Conservation (phyloP, 2,113 vertebrate genomes). For the Castor canadensis region DNA sequence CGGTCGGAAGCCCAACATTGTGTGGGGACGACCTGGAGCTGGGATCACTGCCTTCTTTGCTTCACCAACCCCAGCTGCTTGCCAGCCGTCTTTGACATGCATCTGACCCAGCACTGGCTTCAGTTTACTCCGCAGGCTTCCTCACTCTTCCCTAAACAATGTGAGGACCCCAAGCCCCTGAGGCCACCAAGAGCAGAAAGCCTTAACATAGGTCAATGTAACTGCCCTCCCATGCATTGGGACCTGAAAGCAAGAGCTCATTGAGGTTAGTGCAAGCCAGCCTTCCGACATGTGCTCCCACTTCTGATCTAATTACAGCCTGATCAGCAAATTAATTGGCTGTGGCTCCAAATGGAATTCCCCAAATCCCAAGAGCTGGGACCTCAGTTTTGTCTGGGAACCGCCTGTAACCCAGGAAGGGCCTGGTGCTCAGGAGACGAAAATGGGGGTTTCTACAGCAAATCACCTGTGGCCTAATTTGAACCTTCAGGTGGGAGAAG, state of each 20-base stretch:
- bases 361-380: slow-evolving; percentile 19
- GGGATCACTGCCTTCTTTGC: slow-evolving; percentile 83
- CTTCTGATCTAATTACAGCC: slow-evolving; percentile 71
- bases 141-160: slow-evolving; percentile 62
- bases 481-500: not conserved
- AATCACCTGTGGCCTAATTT: not conserved
- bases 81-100: not conserved
- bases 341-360: slow-evolving; percentile 52
- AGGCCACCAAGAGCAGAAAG: slow-evolving; percentile 69
- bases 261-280: slow-evolving; percentile 60
- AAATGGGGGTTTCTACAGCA: not conserved
- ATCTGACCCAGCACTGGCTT: slow-evolving; percentile 19
- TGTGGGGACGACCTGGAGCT: slow-evolving; percentile 76
- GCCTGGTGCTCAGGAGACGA: not conserved
- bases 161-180: slow-evolving; percentile 25
- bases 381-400: slow-evolving; percentile 29
- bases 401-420: not conserved
- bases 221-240: slow-evolving; percentile 47
- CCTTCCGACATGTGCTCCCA: slow-evolving; percentile 47
- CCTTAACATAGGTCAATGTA: slow-evolving; percentile 54
- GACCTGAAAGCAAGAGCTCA: slow-evolving; percentile 65
- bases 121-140: slow-evolving; percentile 54
- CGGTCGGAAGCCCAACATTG: slow-evolving; percentile 43
- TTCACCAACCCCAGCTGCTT: slow-evolving; percentile 83
- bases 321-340: slow-evolving; percentile 73